These are phyloP conservation scores for Lampris megalopsis DNA, from an alignment of 2,113 vertebrate species.

Conservation along the genomic window DNA sequence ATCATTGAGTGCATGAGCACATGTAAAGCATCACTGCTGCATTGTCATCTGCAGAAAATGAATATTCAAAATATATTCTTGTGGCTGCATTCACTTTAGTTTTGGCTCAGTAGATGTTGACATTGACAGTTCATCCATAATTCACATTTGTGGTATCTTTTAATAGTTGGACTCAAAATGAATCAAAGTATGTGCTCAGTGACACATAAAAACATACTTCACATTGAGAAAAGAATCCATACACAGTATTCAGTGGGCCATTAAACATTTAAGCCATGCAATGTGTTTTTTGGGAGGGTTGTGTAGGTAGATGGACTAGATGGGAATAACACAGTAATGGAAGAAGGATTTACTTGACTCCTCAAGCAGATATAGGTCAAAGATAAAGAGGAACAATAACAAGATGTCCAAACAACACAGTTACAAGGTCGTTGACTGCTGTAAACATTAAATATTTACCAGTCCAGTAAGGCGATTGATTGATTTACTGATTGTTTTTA, in stretches of 20 bases:
- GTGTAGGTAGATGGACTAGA: not conserved
- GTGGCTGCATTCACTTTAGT: constrained; percentile 18
- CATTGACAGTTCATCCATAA: constrained; percentile 61
- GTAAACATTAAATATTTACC: constrained; percentile 63
- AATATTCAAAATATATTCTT: not conserved
- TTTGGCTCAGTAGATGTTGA: constrained; percentile 48
- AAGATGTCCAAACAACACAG: constrained; percentile 45
- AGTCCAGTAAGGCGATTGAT: constrained; percentile 5
- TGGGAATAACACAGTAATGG: not conserved
- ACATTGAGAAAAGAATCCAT: constrained; percentile 28
- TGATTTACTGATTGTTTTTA: constrained; percentile 35
- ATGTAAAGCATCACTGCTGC: too few species aligned
- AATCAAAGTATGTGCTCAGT: constrained; percentile 61
- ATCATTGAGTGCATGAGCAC: too few species aligned
- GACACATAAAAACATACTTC: constrained; percentile 57
- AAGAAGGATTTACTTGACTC: constrained; percentile 10
- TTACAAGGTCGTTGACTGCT: constrained; percentile 39
- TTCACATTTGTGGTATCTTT: constrained; percentile 68
- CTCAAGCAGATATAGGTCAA: constrained; percentile 4
- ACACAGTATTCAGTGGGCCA: constrained; percentile 42
- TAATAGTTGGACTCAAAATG: constrained; percentile 60
- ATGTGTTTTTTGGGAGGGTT: constrained; percentile 24
- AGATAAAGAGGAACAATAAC: not conserved
- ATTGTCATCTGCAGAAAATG: too few species aligned
- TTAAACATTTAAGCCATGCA: constrained; percentile 51